Percentiles rank a stretch among this genome's conserved stretches.
Evolutionary conservation across 2,113 vertebrate genomes (phyloP).

Genomic region (Mobula hypostoma): DNA sequence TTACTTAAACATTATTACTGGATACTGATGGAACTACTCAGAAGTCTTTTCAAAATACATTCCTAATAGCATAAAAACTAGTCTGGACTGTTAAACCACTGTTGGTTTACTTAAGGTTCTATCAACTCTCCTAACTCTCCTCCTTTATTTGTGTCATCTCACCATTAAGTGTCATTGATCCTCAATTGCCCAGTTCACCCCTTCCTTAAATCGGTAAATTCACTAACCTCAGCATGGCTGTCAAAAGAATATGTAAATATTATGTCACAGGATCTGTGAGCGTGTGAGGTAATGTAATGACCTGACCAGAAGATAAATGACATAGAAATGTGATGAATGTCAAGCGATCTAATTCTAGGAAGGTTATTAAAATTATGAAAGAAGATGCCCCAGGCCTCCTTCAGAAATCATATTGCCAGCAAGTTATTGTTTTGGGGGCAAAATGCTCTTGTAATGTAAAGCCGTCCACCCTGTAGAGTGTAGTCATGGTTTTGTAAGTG

Average conservation of each 20-base stretch:
- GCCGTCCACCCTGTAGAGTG: not conserved
- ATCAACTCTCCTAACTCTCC: not conserved
- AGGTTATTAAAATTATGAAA: slow-evolving; percentile 62
- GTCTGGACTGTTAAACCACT: slow-evolving; percentile 2
- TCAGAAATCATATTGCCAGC: slow-evolving; percentile 33
- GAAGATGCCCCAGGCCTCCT: slow-evolving; percentile 55
- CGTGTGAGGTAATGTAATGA: slow-evolving; percentile 57
- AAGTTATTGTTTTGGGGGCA: slow-evolving; percentile 33
- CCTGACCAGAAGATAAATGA: slow-evolving; percentile 67
- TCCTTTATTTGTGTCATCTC: not conserved
- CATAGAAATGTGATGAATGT: slow-evolving; percentile 53
- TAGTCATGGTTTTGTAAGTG: not conserved
- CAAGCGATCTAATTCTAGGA: slow-evolving; percentile 59
- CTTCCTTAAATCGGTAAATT: slow-evolving; percentile 64
- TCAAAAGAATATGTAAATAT: slow-evolving; percentile 59
- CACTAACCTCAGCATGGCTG: slow-evolving; percentile 46
- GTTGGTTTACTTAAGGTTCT: not conserved
- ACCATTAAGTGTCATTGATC: slow-evolving; percentile 23
- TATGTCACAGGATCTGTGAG: slow-evolving; percentile 61
- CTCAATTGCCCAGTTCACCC: slow-evolving; percentile 18
- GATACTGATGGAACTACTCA: not conserved
- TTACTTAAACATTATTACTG: not conserved
- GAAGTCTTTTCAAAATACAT: not conserved
- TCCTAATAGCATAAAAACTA: not conserved
- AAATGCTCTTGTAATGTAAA: slow-evolving; percentile 31